Percentiles rank a stretch among this genome's conserved stretches.
These are phyloP conservation scores for Silurus meridionalis DNA, from an alignment of 2,113 vertebrate species.

Conservation along the genomic window DNA sequence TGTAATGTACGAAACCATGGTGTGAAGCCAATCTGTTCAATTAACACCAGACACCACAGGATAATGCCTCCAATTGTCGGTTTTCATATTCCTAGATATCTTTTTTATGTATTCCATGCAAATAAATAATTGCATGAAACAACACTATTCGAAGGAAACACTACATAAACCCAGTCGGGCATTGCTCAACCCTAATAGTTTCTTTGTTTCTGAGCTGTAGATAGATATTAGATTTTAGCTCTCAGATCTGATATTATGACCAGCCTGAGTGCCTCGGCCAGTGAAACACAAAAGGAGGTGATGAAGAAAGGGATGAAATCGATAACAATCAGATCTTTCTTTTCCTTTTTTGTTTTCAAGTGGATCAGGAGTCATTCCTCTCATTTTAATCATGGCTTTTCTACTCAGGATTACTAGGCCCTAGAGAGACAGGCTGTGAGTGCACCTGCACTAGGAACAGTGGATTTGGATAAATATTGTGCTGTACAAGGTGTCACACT, in stretches of 20 bases:
- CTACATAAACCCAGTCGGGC: conserved; percentile 6
- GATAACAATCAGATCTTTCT: conserved; percentile 72
- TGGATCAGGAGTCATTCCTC: conserved; percentile 69
- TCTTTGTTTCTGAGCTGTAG: conserved; percentile 19
- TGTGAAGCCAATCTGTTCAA: conserved; percentile 23
- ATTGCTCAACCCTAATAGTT: not conserved
- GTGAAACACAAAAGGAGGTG: conserved; percentile 57
- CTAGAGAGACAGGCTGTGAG: conserved; percentile 54
- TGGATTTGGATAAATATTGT: conserved; percentile 65
- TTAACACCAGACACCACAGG: not conserved
- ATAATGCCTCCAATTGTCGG: conserved; percentile 3
- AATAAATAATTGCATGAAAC: conserved; percentile 9
- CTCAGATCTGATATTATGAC: conserved; percentile 52
- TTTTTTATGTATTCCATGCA: not conserved
- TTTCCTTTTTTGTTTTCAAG: conserved; percentile 61
- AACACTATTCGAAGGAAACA: not conserved
- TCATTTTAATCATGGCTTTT: conserved; percentile 71
- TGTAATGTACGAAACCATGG: not conserved
- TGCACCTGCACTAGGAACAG: conserved; percentile 63
- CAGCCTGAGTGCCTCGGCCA: not conserved
- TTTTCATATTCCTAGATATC: not conserved
- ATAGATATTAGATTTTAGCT: not conserved
- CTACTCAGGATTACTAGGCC: conserved; percentile 63
- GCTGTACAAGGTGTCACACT: conserved; percentile 61
- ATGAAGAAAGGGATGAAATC: conserved; percentile 57